These are phyloP conservation scores for Mystacornis crossleyi DNA, from an alignment of 2,113 vertebrate genomes.

Conservation along the genomic window DNA sequence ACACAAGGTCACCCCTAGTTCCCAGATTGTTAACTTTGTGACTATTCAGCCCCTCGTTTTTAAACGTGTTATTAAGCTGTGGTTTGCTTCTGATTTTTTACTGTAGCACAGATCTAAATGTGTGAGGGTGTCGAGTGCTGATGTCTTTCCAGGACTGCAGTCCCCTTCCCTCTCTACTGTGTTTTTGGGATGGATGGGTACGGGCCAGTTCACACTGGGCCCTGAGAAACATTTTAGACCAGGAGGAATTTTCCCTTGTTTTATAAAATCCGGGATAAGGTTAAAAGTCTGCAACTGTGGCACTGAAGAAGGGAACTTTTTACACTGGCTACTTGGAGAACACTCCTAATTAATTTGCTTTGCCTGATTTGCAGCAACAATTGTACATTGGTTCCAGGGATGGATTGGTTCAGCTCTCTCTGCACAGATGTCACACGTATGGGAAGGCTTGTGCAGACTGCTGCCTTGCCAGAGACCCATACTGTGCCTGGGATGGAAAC, in stretches of 20 bases:
- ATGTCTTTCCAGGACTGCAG: not conserved
- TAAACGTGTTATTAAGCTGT: not conserved
- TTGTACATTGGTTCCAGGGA: slow-evolving; percentile 91
- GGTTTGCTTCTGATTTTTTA: not conserved
- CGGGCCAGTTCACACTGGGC: not conserved
- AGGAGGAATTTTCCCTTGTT: not conserved
- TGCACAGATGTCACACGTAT: slow-evolving; percentile 94
- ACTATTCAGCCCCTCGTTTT: not conserved
- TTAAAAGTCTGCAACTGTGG: not conserved
- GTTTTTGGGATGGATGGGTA: not conserved
- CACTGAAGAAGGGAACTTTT: slow-evolving; percentile 6
- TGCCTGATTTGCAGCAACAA: slow-evolving; percentile 88
- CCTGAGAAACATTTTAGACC: not conserved
- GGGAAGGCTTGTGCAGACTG: slow-evolving; percentile 96
- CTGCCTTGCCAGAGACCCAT: slow-evolving; percentile 96
- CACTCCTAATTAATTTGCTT: slow-evolving; percentile 63
- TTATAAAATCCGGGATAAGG: not conserved
- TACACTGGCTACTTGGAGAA: not conserved
- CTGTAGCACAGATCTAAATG: not conserved
- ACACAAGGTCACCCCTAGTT: not conserved
- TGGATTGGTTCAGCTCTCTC: slow-evolving; percentile 90
- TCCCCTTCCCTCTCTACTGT: not conserved
- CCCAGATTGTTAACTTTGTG: not conserved
- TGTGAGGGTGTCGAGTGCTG: not conserved
- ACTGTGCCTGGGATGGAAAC: slow-evolving; percentile 97